Percentiles rank a stretch among this genome's conserved stretches.
Conservation (phyloP, 2,888 invertebrate genomes). For the Pseudanteris insignis region DNA sequence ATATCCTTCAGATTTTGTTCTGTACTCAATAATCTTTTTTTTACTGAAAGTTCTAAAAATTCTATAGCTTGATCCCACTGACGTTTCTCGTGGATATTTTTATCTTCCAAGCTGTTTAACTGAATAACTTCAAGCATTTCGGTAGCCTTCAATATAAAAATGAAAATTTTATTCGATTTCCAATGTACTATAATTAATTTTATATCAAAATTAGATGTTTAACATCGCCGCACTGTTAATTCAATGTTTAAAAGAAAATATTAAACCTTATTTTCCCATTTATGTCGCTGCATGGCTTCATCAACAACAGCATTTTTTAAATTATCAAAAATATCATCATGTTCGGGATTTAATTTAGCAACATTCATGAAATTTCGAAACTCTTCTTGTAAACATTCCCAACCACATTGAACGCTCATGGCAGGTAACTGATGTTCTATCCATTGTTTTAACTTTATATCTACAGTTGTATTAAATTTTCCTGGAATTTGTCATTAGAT, state of each 20-base stretch:
- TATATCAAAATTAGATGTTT: too few species aligned
- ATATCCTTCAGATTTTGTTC: conserved; percentile 78
- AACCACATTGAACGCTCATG: conserved; percentile 82
- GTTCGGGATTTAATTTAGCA: conserved; percentile 74
- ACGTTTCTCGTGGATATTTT: conserved; percentile 82
- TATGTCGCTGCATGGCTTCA: conserved; percentile 85
- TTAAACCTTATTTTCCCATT: conserved; percentile 96
- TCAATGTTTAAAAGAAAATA: too few species aligned
- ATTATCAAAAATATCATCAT: conserved; percentile 90
- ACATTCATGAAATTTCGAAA: conserved; percentile 77
- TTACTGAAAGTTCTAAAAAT: conserved; percentile 87
- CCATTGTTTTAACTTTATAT: conserved; percentile 97
- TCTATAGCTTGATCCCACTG: conserved; percentile 94
- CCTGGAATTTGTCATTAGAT: too few species aligned
- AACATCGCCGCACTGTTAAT: too few species aligned
- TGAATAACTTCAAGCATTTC: conserved; percentile 93
- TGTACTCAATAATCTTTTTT: conserved; percentile 76
- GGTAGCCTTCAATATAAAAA: conserved; percentile 68
- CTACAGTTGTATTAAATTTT: conserved; percentile 87
- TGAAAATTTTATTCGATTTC: too few species aligned
- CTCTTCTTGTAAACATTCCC: conserved; percentile 83
- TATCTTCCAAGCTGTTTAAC: conserved; percentile 91
- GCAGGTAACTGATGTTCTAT: conserved; percentile 89
- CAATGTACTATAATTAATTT: too few species aligned
- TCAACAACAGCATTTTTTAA: conserved; percentile 88